phyloP scores from a whole-genome alignment of 2,113 vertebrate species.

The Phodopus roborovskii region DNA sequence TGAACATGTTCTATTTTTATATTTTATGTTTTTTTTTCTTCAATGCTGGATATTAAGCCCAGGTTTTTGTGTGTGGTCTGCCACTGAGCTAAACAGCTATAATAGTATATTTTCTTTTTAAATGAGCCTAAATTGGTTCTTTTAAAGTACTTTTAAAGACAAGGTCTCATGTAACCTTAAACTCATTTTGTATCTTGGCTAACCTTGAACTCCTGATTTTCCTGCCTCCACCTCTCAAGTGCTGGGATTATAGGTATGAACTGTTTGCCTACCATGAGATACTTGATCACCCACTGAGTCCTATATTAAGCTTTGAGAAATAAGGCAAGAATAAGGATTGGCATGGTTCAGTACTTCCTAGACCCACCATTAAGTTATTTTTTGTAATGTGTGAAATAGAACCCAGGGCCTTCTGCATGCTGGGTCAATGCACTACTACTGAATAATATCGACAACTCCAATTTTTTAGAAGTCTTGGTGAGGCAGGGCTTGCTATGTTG shows the following conservation, averaged over 20 bases:
- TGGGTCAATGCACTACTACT: not conserved
- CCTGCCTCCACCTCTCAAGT: not conserved
- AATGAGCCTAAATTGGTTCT: not conserved
- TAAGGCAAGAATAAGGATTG: not conserved
- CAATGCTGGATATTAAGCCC: not conserved
- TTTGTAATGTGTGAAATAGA: not conserved
- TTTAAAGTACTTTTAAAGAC: not conserved
- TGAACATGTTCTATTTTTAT: not conserved
- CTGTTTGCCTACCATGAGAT: not conserved
- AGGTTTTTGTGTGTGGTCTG: not conserved
- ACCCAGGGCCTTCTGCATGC: not conserved
- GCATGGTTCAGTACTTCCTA: not conserved
- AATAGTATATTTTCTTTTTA: not conserved
- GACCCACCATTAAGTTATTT: not conserved
- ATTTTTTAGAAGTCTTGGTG: not conserved
- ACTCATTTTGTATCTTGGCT: not conserved
- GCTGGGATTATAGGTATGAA: not conserved
- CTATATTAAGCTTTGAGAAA: constrained; percentile 24
- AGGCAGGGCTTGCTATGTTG: not conserved
- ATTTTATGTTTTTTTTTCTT: not conserved
- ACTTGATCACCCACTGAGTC: not conserved
- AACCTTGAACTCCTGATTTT: not conserved
- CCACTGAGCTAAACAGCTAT: not conserved
- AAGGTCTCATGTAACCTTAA: not conserved
- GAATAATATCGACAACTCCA: not conserved